Conservation (phyloP, 2,113 vertebrate species). For the Eubucco bourcierii region DNA sequence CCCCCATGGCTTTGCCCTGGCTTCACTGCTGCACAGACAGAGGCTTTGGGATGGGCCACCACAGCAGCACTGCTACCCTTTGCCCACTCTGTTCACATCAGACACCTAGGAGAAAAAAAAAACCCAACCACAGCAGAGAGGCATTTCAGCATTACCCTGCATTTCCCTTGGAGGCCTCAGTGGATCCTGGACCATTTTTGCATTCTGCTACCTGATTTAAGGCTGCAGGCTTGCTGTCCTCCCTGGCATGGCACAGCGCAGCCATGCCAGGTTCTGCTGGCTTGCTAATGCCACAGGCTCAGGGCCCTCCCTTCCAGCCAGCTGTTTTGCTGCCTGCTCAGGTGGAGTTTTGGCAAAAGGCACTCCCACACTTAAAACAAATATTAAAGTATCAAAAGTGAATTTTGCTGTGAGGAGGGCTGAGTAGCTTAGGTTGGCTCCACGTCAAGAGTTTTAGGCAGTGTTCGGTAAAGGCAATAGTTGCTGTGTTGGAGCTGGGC, state of each 20-base stretch:
- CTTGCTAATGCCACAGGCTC: not conserved
- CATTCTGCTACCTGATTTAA: not conserved
- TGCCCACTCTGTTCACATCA: not conserved
- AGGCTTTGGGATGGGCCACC: not conserved
- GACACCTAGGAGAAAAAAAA: not conserved
- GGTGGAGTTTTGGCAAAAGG: not conserved
- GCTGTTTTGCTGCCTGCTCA: not conserved
- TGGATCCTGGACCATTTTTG: not conserved
- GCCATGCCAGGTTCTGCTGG: fast-evolving
- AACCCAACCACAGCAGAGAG: not conserved
- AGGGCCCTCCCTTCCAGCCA: not conserved
- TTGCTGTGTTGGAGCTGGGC: not conserved
- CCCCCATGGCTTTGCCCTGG: fast-evolving
- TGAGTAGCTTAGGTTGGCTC: not conserved
- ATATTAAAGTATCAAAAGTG: not conserved
- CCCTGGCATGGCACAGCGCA: not conserved
- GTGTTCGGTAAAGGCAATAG: not conserved
- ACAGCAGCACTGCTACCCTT: not conserved
- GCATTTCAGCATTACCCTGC: not conserved
- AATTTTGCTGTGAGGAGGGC: not conserved
- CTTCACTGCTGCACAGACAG: not conserved
- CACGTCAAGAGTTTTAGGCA: fast-evolving
- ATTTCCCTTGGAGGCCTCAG: fast-evolving
- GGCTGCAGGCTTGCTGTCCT: not conserved
- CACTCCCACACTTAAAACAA: not conserved